These are phyloP conservation scores for Microvelia longipes DNA, from an alignment of 1,140 invertebrate genomes.

Conservation along the genomic window DNA sequence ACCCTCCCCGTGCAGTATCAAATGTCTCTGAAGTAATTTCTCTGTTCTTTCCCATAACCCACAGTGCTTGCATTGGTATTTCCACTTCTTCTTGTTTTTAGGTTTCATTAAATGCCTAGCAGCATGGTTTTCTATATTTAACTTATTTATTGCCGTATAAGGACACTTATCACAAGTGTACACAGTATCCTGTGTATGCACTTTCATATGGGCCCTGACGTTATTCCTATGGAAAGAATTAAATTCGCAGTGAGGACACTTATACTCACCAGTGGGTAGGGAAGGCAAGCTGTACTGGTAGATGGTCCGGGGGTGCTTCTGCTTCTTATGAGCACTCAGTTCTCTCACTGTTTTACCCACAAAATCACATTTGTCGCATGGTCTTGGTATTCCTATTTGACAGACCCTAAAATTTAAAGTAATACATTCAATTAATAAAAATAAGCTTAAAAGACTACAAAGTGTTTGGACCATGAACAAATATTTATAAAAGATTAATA, in stretches of 20 bases:
- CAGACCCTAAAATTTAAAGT: background rate
- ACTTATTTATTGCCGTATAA: background rate
- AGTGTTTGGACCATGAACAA: too few relatives aligned
- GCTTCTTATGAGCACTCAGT: background rate
- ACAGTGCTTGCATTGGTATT: background rate
- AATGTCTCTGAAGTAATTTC: background rate
- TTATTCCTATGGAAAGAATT: background rate
- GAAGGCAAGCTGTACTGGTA: background rate
- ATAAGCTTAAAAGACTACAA: too few relatives aligned
- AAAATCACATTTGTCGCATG: background rate
- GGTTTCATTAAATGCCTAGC: background rate
- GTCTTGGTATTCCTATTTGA: background rate
- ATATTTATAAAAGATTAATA: too few relatives aligned
- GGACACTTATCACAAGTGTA: background rate
- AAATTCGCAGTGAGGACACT: background rate
- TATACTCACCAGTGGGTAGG: background rate
- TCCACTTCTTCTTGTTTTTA: background rate
- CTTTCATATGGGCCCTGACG: background rate
- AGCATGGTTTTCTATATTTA: background rate
- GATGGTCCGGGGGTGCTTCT: background rate
- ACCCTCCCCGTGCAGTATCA: background rate
- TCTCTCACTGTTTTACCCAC: background rate
- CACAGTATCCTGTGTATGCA: background rate
- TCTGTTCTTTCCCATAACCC: background rate
- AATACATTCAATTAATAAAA: too few relatives aligned